Percentiles rank a stretch among this genome's conserved stretches.
These are phyloP conservation scores for Trogon melanurus DNA, from an alignment of 2,113 vertebrate genomes.

Conservation along the genomic window DNA sequence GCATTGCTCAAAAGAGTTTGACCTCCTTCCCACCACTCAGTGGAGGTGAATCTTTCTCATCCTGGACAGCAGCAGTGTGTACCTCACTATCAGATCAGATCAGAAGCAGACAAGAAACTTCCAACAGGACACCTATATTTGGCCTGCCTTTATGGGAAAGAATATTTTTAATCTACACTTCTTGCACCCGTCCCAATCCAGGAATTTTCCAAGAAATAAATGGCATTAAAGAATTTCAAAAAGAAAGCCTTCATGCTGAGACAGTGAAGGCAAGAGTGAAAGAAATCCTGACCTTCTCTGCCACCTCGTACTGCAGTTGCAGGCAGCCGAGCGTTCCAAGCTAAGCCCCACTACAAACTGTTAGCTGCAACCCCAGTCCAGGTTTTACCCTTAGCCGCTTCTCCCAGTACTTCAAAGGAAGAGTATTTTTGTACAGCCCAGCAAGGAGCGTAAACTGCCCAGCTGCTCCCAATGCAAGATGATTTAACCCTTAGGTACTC, in stretches of 20 bases:
- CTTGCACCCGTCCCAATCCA: background rate
- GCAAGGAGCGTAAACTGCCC: conserved; percentile 81
- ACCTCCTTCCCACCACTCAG: background rate
- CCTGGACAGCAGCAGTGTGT: background rate
- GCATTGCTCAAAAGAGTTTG: background rate
- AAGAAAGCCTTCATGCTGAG: background rate
- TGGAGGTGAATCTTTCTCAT: background rate
- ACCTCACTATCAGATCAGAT: background rate
- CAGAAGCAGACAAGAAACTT: background rate
- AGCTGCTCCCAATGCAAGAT: conserved; percentile 79
- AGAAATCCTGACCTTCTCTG: background rate
- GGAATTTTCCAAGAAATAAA: background rate
- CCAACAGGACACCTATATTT: background rate
- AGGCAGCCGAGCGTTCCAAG: background rate
- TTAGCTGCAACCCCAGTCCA: conserved; percentile 49
- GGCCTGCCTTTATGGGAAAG: background rate
- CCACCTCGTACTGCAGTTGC: background rate
- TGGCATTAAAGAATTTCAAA: background rate
- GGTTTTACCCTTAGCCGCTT: conserved; percentile 76
- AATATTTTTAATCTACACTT: background rate
- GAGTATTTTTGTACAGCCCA: conserved; percentile 84
- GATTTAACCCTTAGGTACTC: conserved; percentile 70
- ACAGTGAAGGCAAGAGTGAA: background rate
- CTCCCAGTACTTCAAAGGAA: conserved; percentile 79
- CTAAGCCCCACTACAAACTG: background rate